phyloP scores from a whole-genome alignment of 37 sponge, comb jelly and placozoan genomes.

The Aplysina aerophoba region DNA sequence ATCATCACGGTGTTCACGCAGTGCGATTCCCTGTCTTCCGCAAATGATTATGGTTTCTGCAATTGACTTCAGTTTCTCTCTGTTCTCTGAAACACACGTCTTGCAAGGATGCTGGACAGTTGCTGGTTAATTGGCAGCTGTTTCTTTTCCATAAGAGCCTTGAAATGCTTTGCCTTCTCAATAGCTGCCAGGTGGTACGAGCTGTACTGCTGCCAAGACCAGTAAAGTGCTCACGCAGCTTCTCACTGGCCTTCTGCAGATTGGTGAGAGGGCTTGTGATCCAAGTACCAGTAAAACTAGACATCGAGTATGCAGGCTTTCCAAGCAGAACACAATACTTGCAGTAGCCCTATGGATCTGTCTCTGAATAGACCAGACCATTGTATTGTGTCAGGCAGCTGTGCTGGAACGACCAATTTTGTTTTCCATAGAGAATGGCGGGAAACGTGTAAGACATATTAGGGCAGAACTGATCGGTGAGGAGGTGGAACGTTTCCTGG shows the following conservation, averaged over 20 bases:
- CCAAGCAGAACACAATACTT: slow-evolving; percentile 43
- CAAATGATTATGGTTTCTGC: slow-evolving; percentile 34
- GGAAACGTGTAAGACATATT: neutral
- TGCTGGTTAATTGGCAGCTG: slow-evolving; percentile 33
- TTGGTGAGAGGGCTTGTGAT: slow-evolving; percentile 18
- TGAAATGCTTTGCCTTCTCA: slow-evolving; percentile 23
- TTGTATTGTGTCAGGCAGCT: neutral
- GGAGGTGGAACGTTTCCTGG: neutral
- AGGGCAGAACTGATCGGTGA: neutral
- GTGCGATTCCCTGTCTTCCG: slow-evolving; percentile 39
- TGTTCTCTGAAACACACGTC: too few species aligned
- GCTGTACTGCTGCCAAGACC: neutral
- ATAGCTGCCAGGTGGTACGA: slow-evolving; percentile 33
- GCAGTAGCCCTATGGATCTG: slow-evolving; percentile 20
- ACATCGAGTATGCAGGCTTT: neutral
- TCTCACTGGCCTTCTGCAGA: slow-evolving; percentile 46
- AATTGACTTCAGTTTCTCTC: slow-evolving; percentile 32
- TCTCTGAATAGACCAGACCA: neutral
- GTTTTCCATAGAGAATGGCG: neutral
- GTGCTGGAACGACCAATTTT: slow-evolving; percentile 19
- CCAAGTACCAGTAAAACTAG: neutral
- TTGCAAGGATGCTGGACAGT: slow-evolving; percentile 2
- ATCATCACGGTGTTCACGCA: slow-evolving; percentile 34
- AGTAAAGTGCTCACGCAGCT: slow-evolving; percentile 19
- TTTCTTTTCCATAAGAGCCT: slow-evolving; percentile 15